Evolutionary conservation across 2,797 vertebrate species (phyloP).

Genomic region (Notoglanidium macrostoma): DNA sequence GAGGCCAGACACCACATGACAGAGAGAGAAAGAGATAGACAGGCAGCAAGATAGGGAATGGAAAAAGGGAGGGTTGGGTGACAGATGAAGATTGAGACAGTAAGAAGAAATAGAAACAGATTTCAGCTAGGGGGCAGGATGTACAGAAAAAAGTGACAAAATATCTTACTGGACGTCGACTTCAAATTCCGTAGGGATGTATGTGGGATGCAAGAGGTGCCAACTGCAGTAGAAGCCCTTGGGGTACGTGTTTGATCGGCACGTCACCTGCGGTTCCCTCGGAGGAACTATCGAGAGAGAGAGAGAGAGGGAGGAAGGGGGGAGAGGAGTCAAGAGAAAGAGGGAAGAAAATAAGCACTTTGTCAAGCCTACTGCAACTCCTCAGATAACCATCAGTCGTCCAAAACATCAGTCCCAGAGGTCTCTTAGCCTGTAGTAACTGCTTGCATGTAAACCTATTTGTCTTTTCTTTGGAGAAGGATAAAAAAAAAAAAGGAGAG

Average conservation of each 20-base stretch:
- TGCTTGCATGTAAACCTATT: conserved; percentile 31
- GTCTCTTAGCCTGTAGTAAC: conserved; percentile 35
- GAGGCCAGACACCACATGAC: conserved; percentile 36
- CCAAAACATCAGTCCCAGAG: conserved; percentile 33
- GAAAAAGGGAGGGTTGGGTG: background rate
- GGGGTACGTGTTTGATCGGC: conserved; percentile 95
- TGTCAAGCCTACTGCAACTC: conserved; percentile 37
- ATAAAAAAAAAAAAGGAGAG: background rate
- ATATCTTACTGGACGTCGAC: conserved; percentile 91
- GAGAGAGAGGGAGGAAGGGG: background rate
- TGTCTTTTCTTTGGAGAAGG: conserved; percentile 46
- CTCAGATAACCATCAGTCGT: conserved; percentile 44
- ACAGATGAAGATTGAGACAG: conserved; percentile 17
- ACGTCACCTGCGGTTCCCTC: conserved; percentile 84
- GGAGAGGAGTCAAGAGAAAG: conserved; percentile 15
- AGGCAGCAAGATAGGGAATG: conserved; percentile 22
- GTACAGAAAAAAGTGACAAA: conserved; percentile 23
- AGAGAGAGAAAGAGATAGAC: conserved; percentile 26
- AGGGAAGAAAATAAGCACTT: conserved; percentile 45
- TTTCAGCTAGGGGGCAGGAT: background rate
- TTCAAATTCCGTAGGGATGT: conserved; percentile 90
- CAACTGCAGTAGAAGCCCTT: conserved; percentile 98
- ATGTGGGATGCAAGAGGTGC: conserved; percentile 86
- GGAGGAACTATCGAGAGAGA: conserved; percentile 76
- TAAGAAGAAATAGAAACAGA: conserved; percentile 21